A percentile compares a stretch with the other conserved stretches of the same genome.
phyloP scores from a whole-genome alignment of 2,888 invertebrate species.

The Callimorpha dominula region DNA sequence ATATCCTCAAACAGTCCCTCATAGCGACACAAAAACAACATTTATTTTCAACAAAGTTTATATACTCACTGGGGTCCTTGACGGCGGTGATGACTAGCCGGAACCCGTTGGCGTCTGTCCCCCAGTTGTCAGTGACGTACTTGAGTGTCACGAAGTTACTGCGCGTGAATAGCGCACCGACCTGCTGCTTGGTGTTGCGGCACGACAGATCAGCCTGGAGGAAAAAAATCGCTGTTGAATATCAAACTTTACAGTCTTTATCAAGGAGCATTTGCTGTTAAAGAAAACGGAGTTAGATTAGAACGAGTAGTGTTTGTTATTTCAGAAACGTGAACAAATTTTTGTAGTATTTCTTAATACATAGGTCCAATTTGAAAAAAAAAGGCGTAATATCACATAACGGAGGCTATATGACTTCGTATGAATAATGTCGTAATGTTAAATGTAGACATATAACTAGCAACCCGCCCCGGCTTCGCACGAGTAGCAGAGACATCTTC shows the following conservation, averaged over 20 bases:
- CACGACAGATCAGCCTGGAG: slow-evolving; percentile 96
- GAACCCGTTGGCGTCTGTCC: slow-evolving; percentile 96
- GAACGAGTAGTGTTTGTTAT: not conserved
- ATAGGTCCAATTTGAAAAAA: no score
- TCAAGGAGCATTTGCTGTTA: no score
- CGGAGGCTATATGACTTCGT: no score
- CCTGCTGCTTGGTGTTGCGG: slow-evolving; percentile 95
- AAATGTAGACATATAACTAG: no score
- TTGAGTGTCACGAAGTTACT: slow-evolving; percentile 97
- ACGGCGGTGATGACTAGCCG: slow-evolving; percentile 97
- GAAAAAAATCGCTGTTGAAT: not conserved
- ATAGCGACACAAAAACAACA: not conserved
- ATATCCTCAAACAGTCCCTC: not conserved
- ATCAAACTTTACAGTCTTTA: no score
- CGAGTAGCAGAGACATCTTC: no score
- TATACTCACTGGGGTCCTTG: slow-evolving; percentile 96
- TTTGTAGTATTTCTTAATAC: no score
- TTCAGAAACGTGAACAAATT: no score
- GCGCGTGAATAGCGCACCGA: slow-evolving; percentile 95
- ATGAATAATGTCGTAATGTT: no score
- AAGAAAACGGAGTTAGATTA: not conserved
- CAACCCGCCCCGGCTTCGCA: no score
- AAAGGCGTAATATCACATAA: no score
- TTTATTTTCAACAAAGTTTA: not conserved
- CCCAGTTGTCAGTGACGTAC: slow-evolving; percentile 97